Evolutionary conservation across 2,113 vertebrate species (phyloP).

Genomic region (Peromyscus leucopus): DNA sequence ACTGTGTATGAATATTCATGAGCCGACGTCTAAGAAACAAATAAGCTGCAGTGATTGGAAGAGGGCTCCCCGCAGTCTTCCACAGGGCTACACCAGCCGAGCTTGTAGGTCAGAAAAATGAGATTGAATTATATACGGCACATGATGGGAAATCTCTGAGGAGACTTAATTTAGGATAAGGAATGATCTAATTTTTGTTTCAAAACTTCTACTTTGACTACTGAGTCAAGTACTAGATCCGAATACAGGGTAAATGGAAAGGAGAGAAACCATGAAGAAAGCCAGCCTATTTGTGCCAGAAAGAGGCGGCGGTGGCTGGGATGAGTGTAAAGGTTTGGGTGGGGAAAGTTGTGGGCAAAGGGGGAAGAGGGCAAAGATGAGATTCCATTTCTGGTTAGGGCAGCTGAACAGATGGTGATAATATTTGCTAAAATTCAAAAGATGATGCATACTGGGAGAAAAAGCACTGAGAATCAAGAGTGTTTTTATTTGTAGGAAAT

Average conservation of each 20-base stretch:
- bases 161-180: not conserved
- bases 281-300: not conserved
- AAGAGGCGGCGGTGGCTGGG: not conserved
- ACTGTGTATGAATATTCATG: accelerated
- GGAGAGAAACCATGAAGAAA: not conserved
- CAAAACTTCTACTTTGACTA: conserved; percentile 12
- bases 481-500: not conserved
- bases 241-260: not conserved
- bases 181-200: not conserved
- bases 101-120: not conserved
- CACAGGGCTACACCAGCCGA: not conserved
- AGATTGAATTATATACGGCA: not conserved
- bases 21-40: not conserved
- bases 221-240: not conserved
- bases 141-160: not conserved
- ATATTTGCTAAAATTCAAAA: not conserved
- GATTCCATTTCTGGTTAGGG: not conserved
- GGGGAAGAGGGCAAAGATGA: not conserved
- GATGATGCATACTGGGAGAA: not conserved
- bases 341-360: too few relatives aligned
- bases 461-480: not conserved
- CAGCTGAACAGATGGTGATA: not conserved
- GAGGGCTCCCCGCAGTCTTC: not conserved
- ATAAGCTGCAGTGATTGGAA: not conserved
- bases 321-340: not conserved